Base-by-base conservation (phyloP, 2,113 vertebrate species). In the Ciconia stormi region DNA sequence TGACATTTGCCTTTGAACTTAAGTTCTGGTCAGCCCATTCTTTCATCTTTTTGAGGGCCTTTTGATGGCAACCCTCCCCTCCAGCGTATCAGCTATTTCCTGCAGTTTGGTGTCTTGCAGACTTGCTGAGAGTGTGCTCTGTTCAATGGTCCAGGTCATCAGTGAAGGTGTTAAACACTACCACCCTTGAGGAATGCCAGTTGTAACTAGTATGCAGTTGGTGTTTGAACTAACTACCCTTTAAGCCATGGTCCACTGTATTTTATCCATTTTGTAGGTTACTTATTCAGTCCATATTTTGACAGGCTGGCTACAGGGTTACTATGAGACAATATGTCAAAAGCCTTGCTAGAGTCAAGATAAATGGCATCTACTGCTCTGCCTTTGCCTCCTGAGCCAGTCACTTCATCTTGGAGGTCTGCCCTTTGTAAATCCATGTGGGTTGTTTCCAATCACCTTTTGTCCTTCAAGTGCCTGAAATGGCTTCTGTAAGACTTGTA, bases 381-480 rank as follows among this genome's bases (percentile, higher is more conserved):
- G 22, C 14, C 17, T 17, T 62, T 86, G 62, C 58, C 34, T 71
- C 13, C 50, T 56, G 36, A 76, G 34, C 34, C 34, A 67, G 16
- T 55, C 7, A 17, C 21, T 79, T 69, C 6, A 40, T 50, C 29
- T 74, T 21, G 44, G 52, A 47, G 20, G 63, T 69, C 12, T 70
- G 16, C 16, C 11, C 18, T 80, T 63, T 0, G 0, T 56, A 74
- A 69, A 61, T 55, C 20, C 11, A 15, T 25, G 9, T 36, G 3
- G 8, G 9, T 73, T 86, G 27, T 46, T 82, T 61, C 36, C 13
- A 19, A n/a, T 40, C 12, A 47, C 17, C 42, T 77, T 76, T 81
- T 77, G 38, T 77, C 26, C 17, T 71, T 77, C 58, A 65, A 47
- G 16, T 52, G 26, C 7, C 46, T 66, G 30, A 82, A 82, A 42